Evolutionary conservation across 2,888 invertebrate species (phyloP), one percentile per base, ranked within the genome.

Genomic region (Morpho achilles): DNA sequence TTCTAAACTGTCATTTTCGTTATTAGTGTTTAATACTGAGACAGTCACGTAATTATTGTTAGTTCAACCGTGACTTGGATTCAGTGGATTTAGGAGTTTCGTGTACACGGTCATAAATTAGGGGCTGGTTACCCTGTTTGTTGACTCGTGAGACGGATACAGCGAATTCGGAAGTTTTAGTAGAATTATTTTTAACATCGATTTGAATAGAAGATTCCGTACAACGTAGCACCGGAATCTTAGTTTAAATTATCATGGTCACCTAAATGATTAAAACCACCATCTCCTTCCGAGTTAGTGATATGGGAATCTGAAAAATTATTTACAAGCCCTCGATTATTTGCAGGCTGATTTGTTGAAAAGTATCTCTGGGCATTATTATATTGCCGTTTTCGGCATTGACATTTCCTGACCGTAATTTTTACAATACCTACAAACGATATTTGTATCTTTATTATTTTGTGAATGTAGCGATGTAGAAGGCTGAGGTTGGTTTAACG

Each of bases 1-100:
- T 16, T 53, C 50, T 16, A 60, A n/a, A 7, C 50, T 44, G 7
- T 44, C 45, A 8, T 56, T 9, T 51, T 40, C 39, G 32, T 64
- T 61, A 10, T 59, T 56, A 2, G 46, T 58, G 8, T 61, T 61
- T n/a, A 61, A 32, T 4, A 61, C 43, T 2, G 59, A 32, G 23
- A 64, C 5, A 23, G 61, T 59, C 10, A 48, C 23, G 43, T 53
- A 32, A 50, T 54, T 60, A 40, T 48, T 54, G 7, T 42, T 16
- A 16, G 16, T 16, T 16, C 16, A 32, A 32, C 32, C 32, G 1
- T 32, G 32, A 32, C 32, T 32, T 32, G 32, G 32, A 23, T 23
- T 3, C 23, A 23, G 23, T 23, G 23, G 23, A 32, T 32, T 32
- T 32, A 32, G 32, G 32, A 7, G 46, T 8, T 7, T 46, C 22